phyloP scores from a whole-genome alignment of 2,113 vertebrate species.

The Todiramphus chloris region DNA sequence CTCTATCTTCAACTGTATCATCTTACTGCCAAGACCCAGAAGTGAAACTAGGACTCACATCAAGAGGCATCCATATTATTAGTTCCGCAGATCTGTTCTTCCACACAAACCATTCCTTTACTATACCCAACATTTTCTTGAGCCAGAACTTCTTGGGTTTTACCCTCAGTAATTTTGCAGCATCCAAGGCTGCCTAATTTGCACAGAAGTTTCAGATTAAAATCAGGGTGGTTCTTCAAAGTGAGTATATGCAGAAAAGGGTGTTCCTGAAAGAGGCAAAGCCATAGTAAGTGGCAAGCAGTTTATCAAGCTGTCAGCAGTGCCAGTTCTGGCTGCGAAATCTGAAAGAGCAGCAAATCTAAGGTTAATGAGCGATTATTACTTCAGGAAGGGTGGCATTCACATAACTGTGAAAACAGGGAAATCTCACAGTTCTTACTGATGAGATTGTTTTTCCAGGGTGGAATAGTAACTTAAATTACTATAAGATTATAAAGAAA shows the following conservation, averaged over 20 bases:
- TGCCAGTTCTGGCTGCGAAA: slow-evolving; percentile 29
- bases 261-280: slow-evolving; percentile 48
- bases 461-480: slow-evolving; percentile 5
- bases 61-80: not conserved
- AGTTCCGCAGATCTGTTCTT: not conserved
- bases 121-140: not conserved
- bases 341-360: slow-evolving; percentile 56
- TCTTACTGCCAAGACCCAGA: not conserved
- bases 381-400: slow-evolving; percentile 39
- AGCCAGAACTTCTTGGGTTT: not conserved
- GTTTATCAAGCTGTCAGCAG: slow-evolving; percentile 57
- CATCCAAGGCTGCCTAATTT: not conserved
- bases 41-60: not conserved
- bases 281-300: not conserved
- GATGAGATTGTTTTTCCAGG: not conserved
- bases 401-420: slow-evolving; percentile 31
- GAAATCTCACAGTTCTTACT: slow-evolving; percentile 41
- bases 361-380: slow-evolving; percentile 53
- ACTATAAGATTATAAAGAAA: not conserved
- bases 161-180: not conserved
- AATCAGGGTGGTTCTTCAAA: not conserved
- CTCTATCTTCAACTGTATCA: not conserved
- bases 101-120: not conserved
- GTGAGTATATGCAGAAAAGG: not conserved
- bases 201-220: not conserved